A percentile compares a stretch with the other conserved stretches of the same genome.
Conservation (phyloP, 2,113 vertebrate genomes). For the Hoplias malabaricus region DNA sequence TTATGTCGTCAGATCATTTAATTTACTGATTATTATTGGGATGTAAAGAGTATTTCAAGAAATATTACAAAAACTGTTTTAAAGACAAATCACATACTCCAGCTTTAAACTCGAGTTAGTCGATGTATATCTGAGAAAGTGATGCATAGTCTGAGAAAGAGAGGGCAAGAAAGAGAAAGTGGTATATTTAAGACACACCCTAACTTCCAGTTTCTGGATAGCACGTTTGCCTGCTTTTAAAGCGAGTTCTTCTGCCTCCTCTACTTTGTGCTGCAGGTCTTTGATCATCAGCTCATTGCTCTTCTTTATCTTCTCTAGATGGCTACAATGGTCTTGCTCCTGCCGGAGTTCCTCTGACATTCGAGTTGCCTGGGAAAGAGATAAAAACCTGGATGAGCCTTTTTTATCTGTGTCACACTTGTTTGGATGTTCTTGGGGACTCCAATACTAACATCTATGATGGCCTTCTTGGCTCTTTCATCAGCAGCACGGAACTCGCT, state of each 20-base stretch:
- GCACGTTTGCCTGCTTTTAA: conserved; percentile 66
- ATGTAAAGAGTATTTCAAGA: too few relatives aligned
- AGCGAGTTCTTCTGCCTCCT: conserved; percentile 71
- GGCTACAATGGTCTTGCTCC: conserved; percentile 71
- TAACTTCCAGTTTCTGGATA: conserved; percentile 72
- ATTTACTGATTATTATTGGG: too few relatives aligned
- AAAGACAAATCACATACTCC: too few relatives aligned
- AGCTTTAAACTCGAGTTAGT: too few relatives aligned
- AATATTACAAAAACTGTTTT: too few relatives aligned
- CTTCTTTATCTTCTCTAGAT: conserved; percentile 81
- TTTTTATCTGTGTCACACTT: neutral
- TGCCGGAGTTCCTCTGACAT: conserved; percentile 75
- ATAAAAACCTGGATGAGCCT: neutral
- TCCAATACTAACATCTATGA: conserved; percentile 61
- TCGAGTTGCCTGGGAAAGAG: conserved; percentile 62
- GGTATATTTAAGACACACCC: conserved; percentile 54
- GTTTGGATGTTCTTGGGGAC: neutral
- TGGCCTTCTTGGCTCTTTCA: conserved; percentile 72
- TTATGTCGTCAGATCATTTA: too few relatives aligned
- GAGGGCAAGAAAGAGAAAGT: neutral
- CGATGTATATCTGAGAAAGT: neutral
- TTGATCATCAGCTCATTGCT: conserved; percentile 74
- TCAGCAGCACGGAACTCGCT: conserved; percentile 68
- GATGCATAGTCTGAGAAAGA: neutral
- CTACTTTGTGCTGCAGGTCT: conserved; percentile 71